Base-by-base conservation (phyloP, 2,888 invertebrate genomes). In the Cordilura impudica region DNA sequence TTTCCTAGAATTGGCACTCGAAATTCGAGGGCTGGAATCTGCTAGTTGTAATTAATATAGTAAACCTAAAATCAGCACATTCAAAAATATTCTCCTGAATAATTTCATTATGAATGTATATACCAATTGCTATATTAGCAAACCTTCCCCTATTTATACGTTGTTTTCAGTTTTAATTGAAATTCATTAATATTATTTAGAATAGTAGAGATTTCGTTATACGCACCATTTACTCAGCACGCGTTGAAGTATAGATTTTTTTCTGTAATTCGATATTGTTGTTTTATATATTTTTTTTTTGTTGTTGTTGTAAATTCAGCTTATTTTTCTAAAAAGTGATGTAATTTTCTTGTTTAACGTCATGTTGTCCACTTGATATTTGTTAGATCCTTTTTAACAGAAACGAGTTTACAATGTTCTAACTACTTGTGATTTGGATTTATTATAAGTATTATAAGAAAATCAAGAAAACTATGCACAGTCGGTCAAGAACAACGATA, bases 331-430 rank as follows among this genome's bases (percentile, higher is more conserved):
- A 10, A 54, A 56, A 81, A 80, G 63, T 87, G 87, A 87, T 85
- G 85, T 83, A 86, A 87, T 85, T 84, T 84, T 82, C 83, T 78
- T 81, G 85, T 83, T 86, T 61, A 81, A 85, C 82, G 82, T 85
- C 85, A 83, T 83, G 81, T 81, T 79, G 81, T 82, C 83, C 79
- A 75, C 66, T 39, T 69, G 70, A 67, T 65, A 74, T 69, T 66
- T 73, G 78, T 67, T 70, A 72, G 82, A 82, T 78, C 74, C 73
- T 78, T 79, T 53, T 70, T 65, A 74, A 70, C 54, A 74, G 75
- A 43, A 74, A 61, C 74, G 51, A 56, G 61, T 61, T 63, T 16
- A 54, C 35, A 69, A 12, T 47, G 29, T 39, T 26, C 3, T n/a
- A 39, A 39, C n/a, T n/a, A 39, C 12, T n/a, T 39, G 12, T n/a